phyloP scores from a whole-genome alignment of 2,888 invertebrate species.

The Paralinhomoeus sp. region DNA sequence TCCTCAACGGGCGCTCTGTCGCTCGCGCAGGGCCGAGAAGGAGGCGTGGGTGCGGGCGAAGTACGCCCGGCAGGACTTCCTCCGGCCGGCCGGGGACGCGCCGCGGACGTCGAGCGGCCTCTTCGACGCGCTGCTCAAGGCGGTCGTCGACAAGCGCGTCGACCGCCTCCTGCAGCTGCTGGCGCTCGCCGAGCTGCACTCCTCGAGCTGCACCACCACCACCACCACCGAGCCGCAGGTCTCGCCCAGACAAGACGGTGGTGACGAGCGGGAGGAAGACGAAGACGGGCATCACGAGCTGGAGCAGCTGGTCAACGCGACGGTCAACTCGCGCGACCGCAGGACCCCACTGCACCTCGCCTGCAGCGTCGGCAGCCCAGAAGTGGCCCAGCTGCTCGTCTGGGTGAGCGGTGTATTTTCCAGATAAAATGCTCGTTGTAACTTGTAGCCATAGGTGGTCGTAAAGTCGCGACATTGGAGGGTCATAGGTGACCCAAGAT shows the following conservation, averaged over 20 bases:
- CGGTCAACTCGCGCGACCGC: constrained; percentile 48
- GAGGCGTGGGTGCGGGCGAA: constrained; percentile 81
- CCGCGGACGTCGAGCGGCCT: constrained; percentile 30
- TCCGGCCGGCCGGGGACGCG: constrained; percentile 39
- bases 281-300: constrained; percentile 42
- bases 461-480: too few relatives aligned
- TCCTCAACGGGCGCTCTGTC: too few relatives aligned
- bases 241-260: too few relatives aligned
- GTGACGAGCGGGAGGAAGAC: too few relatives aligned
- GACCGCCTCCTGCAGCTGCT: constrained; percentile 39
- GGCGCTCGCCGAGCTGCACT: constrained; percentile 40
- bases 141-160: constrained; percentile 9
- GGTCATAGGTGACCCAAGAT: too few relatives aligned
- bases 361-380: constrained; percentile 30
- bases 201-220: too few relatives aligned
- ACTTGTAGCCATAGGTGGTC: background rate
- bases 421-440: background rate
- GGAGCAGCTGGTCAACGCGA: constrained; percentile 49
- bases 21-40: constrained; percentile 49
- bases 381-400: constrained; percentile 61
- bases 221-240: too few relatives aligned
- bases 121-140: background rate
- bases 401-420: constrained; percentile 47
- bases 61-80: constrained; percentile 72
- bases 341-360: constrained; percentile 66